Base-by-base conservation (phyloP, 2,797 vertebrate genomes). In the Amphiprion clarkii region DNA sequence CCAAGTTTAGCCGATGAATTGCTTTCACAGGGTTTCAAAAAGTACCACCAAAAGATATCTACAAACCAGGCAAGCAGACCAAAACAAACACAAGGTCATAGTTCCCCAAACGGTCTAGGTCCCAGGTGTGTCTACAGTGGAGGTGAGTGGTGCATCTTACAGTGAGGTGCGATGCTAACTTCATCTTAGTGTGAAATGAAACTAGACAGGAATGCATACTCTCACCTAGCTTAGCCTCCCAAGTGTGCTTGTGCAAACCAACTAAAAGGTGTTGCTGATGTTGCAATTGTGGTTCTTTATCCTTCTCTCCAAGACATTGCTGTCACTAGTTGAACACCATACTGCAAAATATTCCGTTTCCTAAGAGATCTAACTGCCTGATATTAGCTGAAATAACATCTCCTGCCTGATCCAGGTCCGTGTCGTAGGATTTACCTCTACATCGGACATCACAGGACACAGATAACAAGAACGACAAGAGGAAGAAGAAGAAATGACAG, bases 381-480 rank as follows among this genome's bases (percentile, higher is more conserved):
- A 55, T 57, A 62, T 48, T 5, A 29, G 3, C 5, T 6, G 5
- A 17, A 23, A 48, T 31, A 33, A 49, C 42, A n/a, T 33, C 25
- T 27, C 21, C 27, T 21, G 19, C 49, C 49, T 56, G 44, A 67
- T 68, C 56, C 19, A 27, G 10, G 52, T 71, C 51, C 63, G 0
- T 62, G 46, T 44, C 65, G 62, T 44, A 56, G 68, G 46, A 53
- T 82, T 68, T 51, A 61, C 39, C 29, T 68, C 25, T 60, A 80
- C 6, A 72, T 84, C 92, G 87, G 87, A 92, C 91, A 93, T 91
- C 86, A 98, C 96, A 95, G 94, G 95, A 97, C 90, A 98, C 94
- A 95, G 94, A 96, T 95, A 96, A 97, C 96, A 94, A 86, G 96
- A 90, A 96, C 94, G 96, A 97, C 96, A 95, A 91, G 94, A 98